A percentile compares a stretch with the other conserved stretches of the same genome.
Conservation (phyloP, 2,888 invertebrate species). For the Octodonta nipae region DNA sequence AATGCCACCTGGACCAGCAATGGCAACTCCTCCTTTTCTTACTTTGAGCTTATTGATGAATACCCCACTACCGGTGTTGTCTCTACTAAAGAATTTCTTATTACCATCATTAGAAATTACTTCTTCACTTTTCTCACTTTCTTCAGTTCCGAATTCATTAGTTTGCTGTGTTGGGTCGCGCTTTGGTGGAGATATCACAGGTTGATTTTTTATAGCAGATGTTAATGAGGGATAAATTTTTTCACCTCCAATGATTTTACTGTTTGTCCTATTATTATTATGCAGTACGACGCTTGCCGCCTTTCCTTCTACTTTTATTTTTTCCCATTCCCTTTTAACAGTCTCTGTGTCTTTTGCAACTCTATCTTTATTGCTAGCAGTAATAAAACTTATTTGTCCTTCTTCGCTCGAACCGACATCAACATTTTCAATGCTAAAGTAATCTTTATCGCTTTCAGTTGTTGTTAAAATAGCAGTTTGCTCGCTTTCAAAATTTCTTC, state of each 20-base stretch:
- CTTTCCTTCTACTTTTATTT: conserved; percentile 9
- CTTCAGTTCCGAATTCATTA: conserved; percentile 19
- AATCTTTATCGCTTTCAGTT: conserved; percentile 4
- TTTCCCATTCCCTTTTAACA: conserved; percentile 12
- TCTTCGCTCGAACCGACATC: conserved; percentile 13
- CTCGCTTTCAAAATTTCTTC: conserved; percentile 6
- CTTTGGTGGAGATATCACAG: conserved; percentile 14
- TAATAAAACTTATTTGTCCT: conserved; percentile 16
- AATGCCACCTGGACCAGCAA: conserved; percentile 69
- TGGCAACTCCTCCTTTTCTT: conserved; percentile 62
- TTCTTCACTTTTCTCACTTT: conserved; percentile 23
- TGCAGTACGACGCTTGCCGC: conserved; percentile 8
- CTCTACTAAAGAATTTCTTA: conserved; percentile 28
- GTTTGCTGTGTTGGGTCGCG: conserved; percentile 17
- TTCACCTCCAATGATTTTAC: conserved; percentile 9
- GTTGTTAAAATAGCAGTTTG: conserved; percentile 3
- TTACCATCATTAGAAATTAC: conserved; percentile 22
- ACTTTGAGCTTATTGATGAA: conserved; percentile 58
- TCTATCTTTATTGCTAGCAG: conserved; percentile 9
- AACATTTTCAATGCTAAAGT: conserved; percentile 18
- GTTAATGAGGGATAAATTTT: conserved; percentile 10
- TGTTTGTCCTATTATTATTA: conserved; percentile 8
- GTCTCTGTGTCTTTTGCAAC: conserved; percentile 10
- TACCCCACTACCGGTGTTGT: conserved; percentile 45
- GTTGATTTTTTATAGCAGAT: conserved; percentile 7